A percentile compares a stretch with the other conserved stretches of the same genome.
These are phyloP conservation scores for Sipunculus nudus DNA, from an alignment of 2,888 invertebrate species.

Conservation along the genomic window DNA sequence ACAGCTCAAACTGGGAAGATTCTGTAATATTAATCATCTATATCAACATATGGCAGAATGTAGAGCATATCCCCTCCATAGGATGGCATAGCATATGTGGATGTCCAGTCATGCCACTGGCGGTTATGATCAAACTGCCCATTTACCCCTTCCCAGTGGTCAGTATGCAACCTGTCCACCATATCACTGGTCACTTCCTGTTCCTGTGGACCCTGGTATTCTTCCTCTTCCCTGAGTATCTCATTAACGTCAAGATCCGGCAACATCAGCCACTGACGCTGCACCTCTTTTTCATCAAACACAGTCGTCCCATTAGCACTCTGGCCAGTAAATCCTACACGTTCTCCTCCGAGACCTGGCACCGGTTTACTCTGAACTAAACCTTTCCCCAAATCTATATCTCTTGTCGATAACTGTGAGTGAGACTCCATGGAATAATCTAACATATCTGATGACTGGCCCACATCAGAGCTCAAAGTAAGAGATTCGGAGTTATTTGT, in stretches of 20 bases:
- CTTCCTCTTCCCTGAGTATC: slow-evolving; percentile 66
- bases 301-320: too few relatives aligned
- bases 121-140: slow-evolving; percentile 68
- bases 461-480: slow-evolving; percentile 7
- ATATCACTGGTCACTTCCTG: slow-evolving; percentile 44
- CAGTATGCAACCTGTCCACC: slow-evolving; percentile 59
- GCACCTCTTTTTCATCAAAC: too few relatives aligned
- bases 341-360: too few relatives aligned
- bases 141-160: slow-evolving; percentile 67
- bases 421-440: too few relatives aligned
- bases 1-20: too few relatives aligned
- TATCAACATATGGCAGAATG: slow-evolving; percentile 96
- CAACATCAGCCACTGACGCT: slow-evolving; percentile 72
- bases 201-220: slow-evolving; percentile 6
- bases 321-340: too few relatives aligned
- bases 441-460: too few relatives aligned
- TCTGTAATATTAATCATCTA: slow-evolving; percentile 83
- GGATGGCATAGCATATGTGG: slow-evolving; percentile 80
- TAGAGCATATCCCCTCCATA: slow-evolving; percentile 82
- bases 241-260: slow-evolving; percentile 75
- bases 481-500: background rate
- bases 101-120: slow-evolving; percentile 90
- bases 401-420: too few relatives aligned
- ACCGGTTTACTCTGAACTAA: too few relatives aligned
- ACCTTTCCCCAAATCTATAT: too few relatives aligned